A percentile compares a stretch with the other conserved stretches of the same genome.
Evolutionary conservation across 92 coral and sea anemone species (phyloP).

Genomic region (Porites lobata): DNA sequence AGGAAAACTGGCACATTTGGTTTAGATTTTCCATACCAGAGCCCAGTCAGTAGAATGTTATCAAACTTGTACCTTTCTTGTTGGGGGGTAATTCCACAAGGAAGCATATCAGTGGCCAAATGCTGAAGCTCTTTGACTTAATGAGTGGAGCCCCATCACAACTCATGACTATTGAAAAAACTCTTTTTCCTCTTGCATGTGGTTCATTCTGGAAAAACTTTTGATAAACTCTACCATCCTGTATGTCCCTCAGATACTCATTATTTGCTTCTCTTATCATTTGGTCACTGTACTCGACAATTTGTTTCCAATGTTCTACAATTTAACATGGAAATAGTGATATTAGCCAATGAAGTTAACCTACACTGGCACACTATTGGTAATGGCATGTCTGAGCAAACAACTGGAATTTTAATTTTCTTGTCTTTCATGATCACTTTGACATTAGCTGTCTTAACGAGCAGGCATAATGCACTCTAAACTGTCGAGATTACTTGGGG

Average conservation of each 20-base stretch:
- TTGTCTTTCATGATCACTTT: no score
- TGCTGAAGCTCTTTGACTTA: conserved; percentile 27
- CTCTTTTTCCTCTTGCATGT: background rate
- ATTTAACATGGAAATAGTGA: no score
- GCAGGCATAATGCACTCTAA: no score
- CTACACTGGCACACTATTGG: no score
- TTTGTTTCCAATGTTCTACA: no score
- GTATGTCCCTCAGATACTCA: conserved; percentile 29
- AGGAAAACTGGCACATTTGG: background rate
- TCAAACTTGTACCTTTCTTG: conserved; percentile 17
- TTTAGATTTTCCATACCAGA: conserved; percentile 8
- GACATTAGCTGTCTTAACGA: no score
- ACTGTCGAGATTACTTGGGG: no score
- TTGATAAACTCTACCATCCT: conserved; percentile 45
- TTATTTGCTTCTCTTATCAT: background rate
- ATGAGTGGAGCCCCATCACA: conserved; percentile 49
- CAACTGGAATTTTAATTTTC: no score
- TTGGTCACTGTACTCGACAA: no score
- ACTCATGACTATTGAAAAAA: conserved; percentile 26
- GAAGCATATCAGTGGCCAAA: conserved; percentile 56
- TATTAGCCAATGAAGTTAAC: no score
- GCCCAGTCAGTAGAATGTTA: conserved; percentile 28
- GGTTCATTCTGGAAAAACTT: conserved; percentile 7
- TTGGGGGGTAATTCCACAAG: conserved; percentile 44
- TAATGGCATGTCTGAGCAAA: no score